These are phyloP conservation scores for Xestoiulus laeticollis DNA, from an alignment of 2,888 invertebrate species.

Conservation along the genomic window DNA sequence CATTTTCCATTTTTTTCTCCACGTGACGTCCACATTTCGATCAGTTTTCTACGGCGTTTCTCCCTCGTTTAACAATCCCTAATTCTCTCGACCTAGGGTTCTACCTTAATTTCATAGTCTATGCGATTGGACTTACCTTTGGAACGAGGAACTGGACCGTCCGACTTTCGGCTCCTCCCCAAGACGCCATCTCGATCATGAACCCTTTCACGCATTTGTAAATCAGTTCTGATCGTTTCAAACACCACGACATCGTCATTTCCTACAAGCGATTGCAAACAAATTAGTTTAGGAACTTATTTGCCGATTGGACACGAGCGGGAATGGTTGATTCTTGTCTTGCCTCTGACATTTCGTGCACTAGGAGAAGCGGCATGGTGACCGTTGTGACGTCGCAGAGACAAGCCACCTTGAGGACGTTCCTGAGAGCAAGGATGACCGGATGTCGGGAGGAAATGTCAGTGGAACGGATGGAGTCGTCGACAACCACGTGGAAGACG, in stretches of 20 bases:
- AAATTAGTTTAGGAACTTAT: conserved; percentile 47
- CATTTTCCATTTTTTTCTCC: no score
- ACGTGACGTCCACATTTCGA: no score
- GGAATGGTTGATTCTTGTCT: conserved; percentile 54
- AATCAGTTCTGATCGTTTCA: conserved; percentile 93
- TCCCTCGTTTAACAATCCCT: no score
- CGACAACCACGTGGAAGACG: conserved; percentile 93
- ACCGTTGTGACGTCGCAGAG: conserved; percentile 91
- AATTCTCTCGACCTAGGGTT: no score
- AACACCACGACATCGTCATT: conserved; percentile 96
- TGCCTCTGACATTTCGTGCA: conserved; percentile 94
- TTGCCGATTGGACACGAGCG: background rate
- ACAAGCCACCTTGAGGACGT: conserved; percentile 94
- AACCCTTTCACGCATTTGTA: conserved; percentile 99
- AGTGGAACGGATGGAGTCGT: conserved; percentile 72
- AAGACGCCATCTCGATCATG: conserved; percentile 97
- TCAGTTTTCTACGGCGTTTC: no score
- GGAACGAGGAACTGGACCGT: conserved; percentile 79
- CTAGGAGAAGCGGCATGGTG: conserved; percentile 89
- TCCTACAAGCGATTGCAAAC: conserved; percentile 69
- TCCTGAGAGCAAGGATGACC: conserved; percentile 91
- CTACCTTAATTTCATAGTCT: no score
- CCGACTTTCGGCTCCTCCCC: conserved; percentile 80
- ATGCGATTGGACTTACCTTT: conserved; percentile 68
- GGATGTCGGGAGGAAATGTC: conserved; percentile 97